These are phyloP conservation scores for Bufo gargarizans DNA, from an alignment of 2,113 vertebrate genomes.

Conservation along the genomic window DNA sequence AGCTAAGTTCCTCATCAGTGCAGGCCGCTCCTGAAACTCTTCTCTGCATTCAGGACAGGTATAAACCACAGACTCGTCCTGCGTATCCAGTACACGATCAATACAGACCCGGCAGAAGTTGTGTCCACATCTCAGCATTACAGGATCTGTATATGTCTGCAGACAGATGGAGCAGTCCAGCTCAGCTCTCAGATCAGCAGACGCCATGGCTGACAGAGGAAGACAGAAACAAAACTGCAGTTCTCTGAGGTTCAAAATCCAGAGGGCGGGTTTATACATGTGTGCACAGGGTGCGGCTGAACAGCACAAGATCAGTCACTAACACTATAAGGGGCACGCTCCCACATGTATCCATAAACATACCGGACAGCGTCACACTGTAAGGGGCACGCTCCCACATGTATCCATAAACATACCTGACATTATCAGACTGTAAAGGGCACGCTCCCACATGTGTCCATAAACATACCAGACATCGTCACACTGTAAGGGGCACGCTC, in stretches of 20 bases:
- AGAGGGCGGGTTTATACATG: not conserved
- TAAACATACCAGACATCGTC: no score
- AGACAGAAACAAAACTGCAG: not conserved
- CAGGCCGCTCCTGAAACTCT: not conserved
- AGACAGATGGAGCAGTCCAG: slow-evolving; percentile 10
- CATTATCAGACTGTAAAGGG: no score
- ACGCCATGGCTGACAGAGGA: slow-evolving; percentile 8
- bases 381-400: no score
- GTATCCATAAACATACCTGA: no score
- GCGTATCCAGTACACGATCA: slow-evolving; percentile 3
- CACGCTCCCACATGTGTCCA: no score
- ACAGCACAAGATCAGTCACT: not conserved
- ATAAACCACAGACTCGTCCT: not conserved
- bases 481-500: no score
- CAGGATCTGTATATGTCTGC: not conserved
- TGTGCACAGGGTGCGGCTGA: no score
- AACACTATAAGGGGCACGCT: not conserved
- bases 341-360: no score
- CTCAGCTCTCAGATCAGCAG: not conserved
- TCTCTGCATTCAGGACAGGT: slow-evolving; percentile 1
- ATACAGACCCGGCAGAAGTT: slow-evolving; percentile 11
- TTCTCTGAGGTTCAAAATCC: not conserved
- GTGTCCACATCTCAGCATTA: slow-evolving; percentile 25
- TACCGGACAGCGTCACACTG: no score
- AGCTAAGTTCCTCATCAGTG: not conserved